Evolutionary conservation across 2,113 vertebrate genomes (phyloP).

Genomic region (Triplophysa siluroides): DNA sequence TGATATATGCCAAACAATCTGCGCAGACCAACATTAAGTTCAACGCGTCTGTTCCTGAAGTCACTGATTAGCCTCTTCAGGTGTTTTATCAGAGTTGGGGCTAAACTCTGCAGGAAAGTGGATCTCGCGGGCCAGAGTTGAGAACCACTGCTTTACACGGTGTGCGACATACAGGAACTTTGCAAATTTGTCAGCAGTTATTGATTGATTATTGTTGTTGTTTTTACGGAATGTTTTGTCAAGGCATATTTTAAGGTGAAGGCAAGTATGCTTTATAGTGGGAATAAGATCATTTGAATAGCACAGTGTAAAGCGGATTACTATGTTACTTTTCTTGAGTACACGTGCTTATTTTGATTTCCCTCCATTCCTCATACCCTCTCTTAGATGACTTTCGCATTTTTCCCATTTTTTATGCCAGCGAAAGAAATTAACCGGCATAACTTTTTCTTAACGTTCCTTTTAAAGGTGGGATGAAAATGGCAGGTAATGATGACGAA

Average conservation of each 20-base stretch:
- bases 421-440: slow-evolving; percentile 71
- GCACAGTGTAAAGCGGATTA: slow-evolving; percentile 2
- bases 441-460: slow-evolving; percentile 61
- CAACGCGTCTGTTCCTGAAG: too few species aligned
- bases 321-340: slow-evolving; percentile 28
- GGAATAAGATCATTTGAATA: slow-evolving; percentile 8
- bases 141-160: neutral
- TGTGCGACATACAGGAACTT: neutral
- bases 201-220: neutral
- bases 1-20: too few species aligned
- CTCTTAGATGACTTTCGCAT: slow-evolving; percentile 30
- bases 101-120: too few species aligned
- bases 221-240: slow-evolving; percentile 7
- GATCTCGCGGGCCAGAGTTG: too few species aligned
- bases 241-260: neutral
- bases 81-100: too few species aligned
- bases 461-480: slow-evolving; percentile 73
- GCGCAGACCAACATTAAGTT: too few species aligned
- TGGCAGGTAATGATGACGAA: slow-evolving; percentile 91
- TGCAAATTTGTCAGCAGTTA: neutral
- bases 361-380: slow-evolving; percentile 43
- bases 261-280: neutral
- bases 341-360: slow-evolving; percentile 40
- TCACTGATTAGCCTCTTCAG: too few species aligned
- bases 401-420: slow-evolving; percentile 57